Percentiles rank a stretch among this genome's conserved stretches.
phyloP scores from a whole-genome alignment of 2,113 vertebrate species.

The Ptilonorhynchus violaceus region DNA sequence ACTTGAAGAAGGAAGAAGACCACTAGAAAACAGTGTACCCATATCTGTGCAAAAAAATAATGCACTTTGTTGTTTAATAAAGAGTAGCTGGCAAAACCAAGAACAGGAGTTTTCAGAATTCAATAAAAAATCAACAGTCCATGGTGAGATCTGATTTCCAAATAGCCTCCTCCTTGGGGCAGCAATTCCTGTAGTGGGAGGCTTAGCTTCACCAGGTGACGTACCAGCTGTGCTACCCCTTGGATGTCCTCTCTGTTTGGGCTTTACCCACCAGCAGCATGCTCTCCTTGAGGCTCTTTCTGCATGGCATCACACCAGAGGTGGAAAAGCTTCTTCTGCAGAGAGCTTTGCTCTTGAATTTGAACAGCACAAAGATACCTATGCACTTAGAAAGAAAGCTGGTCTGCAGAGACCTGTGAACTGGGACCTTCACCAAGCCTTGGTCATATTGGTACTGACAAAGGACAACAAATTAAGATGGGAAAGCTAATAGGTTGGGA shows the following conservation, averaged over 20 bases:
- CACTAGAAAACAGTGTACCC: neutral
- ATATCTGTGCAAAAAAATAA: neutral
- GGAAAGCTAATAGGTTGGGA: neutral
- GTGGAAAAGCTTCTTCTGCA: neutral
- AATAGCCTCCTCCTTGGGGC: neutral
- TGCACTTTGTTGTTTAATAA: neutral
- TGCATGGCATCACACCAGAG: neutral
- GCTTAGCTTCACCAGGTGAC: neutral
- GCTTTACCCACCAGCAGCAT: accelerated
- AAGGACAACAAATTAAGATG: neutral
- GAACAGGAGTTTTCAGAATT: neutral
- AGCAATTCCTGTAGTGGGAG: accelerated
- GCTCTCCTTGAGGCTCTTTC: neutral
- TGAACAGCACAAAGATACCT: neutral
- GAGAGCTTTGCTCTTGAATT: neutral
- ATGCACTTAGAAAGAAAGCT: neutral
- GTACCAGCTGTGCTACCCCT: accelerated
- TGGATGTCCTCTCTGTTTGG: neutral
- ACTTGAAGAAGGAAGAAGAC: neutral
- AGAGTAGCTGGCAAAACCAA: neutral
- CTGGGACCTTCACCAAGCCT: neutral
- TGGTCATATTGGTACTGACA: neutral
- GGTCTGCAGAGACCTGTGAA: neutral
- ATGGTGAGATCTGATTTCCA: neutral
- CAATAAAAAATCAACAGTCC: neutral